Evolutionary conservation across 2,113 vertebrate genomes (phyloP).

Genomic region (Toxotes jaculatrix): DNA sequence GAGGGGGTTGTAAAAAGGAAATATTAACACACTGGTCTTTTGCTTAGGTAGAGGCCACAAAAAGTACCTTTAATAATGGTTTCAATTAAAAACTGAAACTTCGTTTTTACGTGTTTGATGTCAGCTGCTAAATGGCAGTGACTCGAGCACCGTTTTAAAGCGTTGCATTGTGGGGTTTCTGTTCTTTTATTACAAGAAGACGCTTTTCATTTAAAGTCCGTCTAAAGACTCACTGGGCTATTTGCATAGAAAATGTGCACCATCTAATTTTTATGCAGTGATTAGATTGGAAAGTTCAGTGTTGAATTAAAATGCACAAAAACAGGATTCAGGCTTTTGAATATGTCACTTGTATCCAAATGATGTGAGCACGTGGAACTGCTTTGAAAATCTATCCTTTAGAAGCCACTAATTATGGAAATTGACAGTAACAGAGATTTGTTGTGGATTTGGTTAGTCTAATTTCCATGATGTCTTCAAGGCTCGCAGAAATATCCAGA

Average conservation of each 20-base stretch:
- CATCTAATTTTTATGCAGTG: conserved; percentile 1
- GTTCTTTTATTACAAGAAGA: neutral
- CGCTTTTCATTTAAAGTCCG: conserved; percentile 3
- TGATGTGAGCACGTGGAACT: conserved; percentile 13
- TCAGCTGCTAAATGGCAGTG: conserved; percentile 12
- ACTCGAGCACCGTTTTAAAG: conserved; percentile 15
- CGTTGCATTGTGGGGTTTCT: neutral
- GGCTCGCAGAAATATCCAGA: conserved; percentile 4
- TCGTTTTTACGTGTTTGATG: conserved; percentile 13
- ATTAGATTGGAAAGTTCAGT: conserved; percentile 34
- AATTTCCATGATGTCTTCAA: conserved; percentile 45
- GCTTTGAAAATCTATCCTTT: conserved; percentile 35
- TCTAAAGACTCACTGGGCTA: conserved; percentile 1
- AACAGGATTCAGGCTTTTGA: conserved; percentile 29
- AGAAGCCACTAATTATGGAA: conserved; percentile 62
- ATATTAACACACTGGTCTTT: conserved; percentile 17
- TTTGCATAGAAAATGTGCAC: conserved; percentile 41
- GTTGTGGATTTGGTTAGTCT: conserved; percentile 36
- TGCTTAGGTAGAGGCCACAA: neutral
- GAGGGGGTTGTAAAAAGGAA: conserved; percentile 7
- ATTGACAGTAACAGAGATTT: conserved; percentile 53
- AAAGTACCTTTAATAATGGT: conserved; percentile 14
- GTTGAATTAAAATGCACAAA: conserved; percentile 37
- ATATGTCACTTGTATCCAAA: conserved; percentile 19
- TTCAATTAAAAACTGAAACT: conserved; percentile 7